phyloP scores from a whole-genome alignment of 2,888 invertebrate species.

The Melinopterus prodromus region DNA sequence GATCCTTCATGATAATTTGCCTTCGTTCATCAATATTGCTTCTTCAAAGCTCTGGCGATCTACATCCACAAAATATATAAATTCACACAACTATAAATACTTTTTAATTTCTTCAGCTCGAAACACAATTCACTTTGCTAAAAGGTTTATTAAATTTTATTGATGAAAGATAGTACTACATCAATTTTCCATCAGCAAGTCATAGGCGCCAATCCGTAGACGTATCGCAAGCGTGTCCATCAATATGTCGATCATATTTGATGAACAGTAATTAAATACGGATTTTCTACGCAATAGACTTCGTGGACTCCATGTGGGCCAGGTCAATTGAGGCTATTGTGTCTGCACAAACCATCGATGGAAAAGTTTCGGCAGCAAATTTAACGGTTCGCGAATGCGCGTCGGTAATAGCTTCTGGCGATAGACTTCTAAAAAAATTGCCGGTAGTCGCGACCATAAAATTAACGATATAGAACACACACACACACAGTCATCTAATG shows the following conservation, averaged over 20 bases:
- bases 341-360: not conserved
- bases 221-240: not conserved
- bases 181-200: too few species aligned
- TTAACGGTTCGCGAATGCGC: not conserved
- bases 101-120: too few species aligned
- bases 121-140: too few species aligned
- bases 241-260: not conserved
- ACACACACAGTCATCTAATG: not conserved
- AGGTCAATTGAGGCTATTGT: constrained; percentile 4
- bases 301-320: not conserved
- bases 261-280: not conserved
- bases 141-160: too few species aligned
- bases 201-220: not conserved
- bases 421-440: not conserved
- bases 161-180: not conserved
- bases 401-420: not conserved
- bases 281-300: not conserved
- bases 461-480: not conserved
- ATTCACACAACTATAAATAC: too few species aligned
- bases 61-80: too few species aligned
- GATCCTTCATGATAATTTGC: too few species aligned
- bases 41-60: too few species aligned
- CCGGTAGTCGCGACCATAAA: not conserved
- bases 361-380: not conserved
- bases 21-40: too few species aligned